Conservation (phyloP, 2,113 vertebrate species). For the Microcebus jonahi region DNA sequence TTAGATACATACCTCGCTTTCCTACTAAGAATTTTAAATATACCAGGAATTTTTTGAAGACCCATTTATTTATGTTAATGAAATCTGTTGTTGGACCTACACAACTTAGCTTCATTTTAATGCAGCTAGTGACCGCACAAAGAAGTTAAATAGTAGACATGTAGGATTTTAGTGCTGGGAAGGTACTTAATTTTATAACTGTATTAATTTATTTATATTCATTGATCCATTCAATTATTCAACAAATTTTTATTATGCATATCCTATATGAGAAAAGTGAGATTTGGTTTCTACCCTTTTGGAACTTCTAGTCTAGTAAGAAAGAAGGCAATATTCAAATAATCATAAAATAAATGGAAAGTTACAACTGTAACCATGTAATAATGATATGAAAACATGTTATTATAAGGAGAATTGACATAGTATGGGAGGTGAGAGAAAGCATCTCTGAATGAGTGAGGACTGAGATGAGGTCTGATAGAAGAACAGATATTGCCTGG, state of each 20-base stretch:
- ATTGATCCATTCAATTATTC: background rate
- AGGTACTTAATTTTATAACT: background rate
- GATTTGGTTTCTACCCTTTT: background rate
- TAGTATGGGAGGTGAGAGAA: background rate
- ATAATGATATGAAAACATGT: background rate
- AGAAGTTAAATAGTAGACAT: background rate
- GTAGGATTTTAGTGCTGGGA: background rate
- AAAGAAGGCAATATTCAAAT: background rate
- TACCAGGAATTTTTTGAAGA: background rate
- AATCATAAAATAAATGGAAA: constrained; percentile 16
- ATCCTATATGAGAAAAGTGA: background rate
- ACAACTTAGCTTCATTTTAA: background rate
- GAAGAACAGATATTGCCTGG: background rate
- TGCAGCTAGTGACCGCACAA: background rate
- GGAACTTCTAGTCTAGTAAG: background rate
- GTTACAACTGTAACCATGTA: background rate
- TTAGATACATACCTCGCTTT: background rate
- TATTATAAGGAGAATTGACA: background rate
- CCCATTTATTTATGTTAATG: background rate
- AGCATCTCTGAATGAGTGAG: background rate
- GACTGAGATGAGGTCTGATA: background rate
- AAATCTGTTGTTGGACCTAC: background rate
- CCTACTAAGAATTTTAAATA: background rate
- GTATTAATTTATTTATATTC: constrained; percentile 21
- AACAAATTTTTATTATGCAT: background rate